phyloP scores from a whole-genome alignment of 2,888 invertebrate species.

The Pharmacophagus antenor region DNA sequence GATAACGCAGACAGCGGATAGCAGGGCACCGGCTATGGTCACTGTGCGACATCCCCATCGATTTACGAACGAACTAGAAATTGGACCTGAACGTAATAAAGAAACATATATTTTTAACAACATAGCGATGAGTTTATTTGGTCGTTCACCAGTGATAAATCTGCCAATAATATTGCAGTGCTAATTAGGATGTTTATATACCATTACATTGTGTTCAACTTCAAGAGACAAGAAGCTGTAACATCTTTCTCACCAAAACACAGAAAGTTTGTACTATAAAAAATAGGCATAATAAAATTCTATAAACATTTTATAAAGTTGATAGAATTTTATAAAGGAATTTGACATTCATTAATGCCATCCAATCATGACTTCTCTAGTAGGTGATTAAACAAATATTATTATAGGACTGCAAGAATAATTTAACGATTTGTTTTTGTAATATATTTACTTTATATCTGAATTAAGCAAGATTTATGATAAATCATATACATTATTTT shows the following conservation, averaged over 20 bases:
- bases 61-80: constrained; percentile 97
- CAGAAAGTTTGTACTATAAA: neutral
- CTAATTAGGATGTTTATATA: neutral
- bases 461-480: neutral
- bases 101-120: constrained; percentile 4
- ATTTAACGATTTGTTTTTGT: neutral
- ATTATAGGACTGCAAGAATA: neutral
- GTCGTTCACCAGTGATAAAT: neutral
- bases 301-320: neutral
- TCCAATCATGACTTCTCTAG: constrained; percentile 1
- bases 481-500: too few relatives aligned
- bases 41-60: constrained; percentile 95
- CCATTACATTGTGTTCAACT: neutral
- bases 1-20: constrained; percentile 89
- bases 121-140: neutral
- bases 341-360: constrained; percentile 9
- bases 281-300: neutral
- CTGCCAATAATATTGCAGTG: neutral
- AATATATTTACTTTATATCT: neutral
- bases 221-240: too few relatives aligned
- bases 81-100: constrained; percentile 87
- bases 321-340: neutral
- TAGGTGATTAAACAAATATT: neutral
- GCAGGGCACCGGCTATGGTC: constrained; percentile 92
- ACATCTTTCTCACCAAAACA: too few relatives aligned